Base-by-base conservation (phyloP, 2,888 invertebrate species). In the Acanthococcus lagerstroemiae region DNA sequence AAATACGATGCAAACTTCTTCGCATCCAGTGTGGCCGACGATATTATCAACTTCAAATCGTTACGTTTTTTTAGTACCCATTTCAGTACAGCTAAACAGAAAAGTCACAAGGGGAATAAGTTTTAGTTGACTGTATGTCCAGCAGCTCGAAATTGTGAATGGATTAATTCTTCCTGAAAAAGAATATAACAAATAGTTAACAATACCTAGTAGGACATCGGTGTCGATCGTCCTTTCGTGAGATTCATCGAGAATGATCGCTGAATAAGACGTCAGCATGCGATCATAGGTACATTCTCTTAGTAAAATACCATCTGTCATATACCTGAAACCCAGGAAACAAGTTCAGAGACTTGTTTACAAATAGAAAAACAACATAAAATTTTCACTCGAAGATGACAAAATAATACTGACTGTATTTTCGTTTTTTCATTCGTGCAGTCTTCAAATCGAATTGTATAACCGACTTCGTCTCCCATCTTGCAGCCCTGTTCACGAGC, bases 251-350 rank as follows among this genome's bases (percentile, higher is more conserved):
- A 63, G 37, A 24, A 63, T 63, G 1, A 63, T 12, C 1, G 63
- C 63, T 9, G 52, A 24, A 44, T 50, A 63, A 15, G 19, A 30
- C 12, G 52, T 27, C 9, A 63, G 19, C 17, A 24, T 30, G 15
- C 63, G 27, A 37, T 63, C 63, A n/a, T 30, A 30, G 17, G 63
- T 63, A 6, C 63, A 63, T 22, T 63, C 63, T 6, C 63, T 15
- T 7, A 63, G 22, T n/a, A 63, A 25, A 37, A 63, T 63, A 9
- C 63, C 63, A 63, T 63, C 54, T 2, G 63, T 63, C 63, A 63
- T 63, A n/a, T 54, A 63, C 15, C 63, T 63, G 26, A 50, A 54
- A n/a, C 24, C n/a, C n/a, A n/a, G n/a, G n/a, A n/a, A n/a, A n/a
- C n/a, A n/a, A n/a, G n/a, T n/a, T n/a, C n/a, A n/a, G n/a, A n/a